A percentile compares a stretch with the other conserved stretches of the same genome.
Evolutionary conservation across 2,888 invertebrate species (phyloP).

Genomic region (Drosophila trichaetosa): DNA sequence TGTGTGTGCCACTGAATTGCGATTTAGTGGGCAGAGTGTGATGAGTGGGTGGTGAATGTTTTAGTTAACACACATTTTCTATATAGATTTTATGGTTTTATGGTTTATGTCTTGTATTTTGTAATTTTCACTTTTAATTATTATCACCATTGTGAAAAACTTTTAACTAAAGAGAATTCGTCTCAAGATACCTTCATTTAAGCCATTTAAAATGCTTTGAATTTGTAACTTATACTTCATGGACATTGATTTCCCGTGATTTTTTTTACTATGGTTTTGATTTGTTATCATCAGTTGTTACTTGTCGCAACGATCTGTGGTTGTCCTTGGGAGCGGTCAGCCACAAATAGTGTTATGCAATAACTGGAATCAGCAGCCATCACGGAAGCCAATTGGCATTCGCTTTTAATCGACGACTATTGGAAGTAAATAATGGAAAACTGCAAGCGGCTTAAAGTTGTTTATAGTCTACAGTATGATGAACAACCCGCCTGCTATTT

Average conservation of each 20-base stretch:
- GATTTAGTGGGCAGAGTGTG: constrained; percentile 5
- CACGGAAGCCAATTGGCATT: constrained; percentile 65
- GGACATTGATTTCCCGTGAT: neutral
- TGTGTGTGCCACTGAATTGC: constrained; percentile 4
- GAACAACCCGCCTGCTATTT: constrained; percentile 49
- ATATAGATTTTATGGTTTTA: neutral
- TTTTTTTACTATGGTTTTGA: neutral
- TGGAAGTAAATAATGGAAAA: constrained; percentile 57
- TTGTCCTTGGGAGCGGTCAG: constrained; percentile 50
- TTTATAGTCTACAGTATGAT: constrained; percentile 36
- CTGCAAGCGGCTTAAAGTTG: constrained; percentile 60
- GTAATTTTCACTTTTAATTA: neutral
- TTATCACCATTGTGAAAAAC: neutral
- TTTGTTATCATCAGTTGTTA: constrained; percentile 23
- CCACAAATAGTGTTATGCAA: constrained; percentile 43
- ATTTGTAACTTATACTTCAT: neutral
- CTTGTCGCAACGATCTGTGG: constrained; percentile 3
- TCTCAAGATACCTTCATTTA: too few relatives aligned
- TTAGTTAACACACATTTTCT: neutral
- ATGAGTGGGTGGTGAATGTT: neutral
- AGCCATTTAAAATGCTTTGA: too few relatives aligned
- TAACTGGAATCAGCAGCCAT: constrained; percentile 53
- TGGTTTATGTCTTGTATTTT: neutral
- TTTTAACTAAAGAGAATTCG: neutral
- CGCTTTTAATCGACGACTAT: constrained; percentile 60